phyloP scores from a whole-genome alignment of 2,888 invertebrate genomes.

The Xylota sylvarum region DNA sequence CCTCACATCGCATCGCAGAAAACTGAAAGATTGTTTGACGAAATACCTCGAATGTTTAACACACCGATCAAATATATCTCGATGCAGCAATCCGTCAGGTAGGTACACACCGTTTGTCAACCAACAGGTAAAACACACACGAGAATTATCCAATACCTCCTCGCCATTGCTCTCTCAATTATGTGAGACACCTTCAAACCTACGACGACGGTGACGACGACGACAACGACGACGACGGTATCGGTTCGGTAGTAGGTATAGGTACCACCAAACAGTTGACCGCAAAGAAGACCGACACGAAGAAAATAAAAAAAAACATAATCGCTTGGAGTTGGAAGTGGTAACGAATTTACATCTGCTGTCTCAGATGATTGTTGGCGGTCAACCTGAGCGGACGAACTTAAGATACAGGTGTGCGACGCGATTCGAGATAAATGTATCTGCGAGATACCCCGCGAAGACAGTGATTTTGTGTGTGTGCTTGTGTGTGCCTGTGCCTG shows the following conservation, averaged over 20 bases:
- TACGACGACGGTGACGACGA: constrained; percentile 5
- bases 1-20: background rate
- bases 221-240: background rate
- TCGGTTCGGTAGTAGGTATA: background rate
- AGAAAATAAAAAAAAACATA: constrained; percentile 51
- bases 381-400: constrained; percentile 65
- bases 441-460: constrained; percentile 30
- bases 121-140: constrained; percentile 18
- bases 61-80: constrained; percentile 9
- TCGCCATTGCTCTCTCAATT: constrained; percentile 39
- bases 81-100: constrained; percentile 23
- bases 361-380: constrained; percentile 74
- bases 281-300: constrained; percentile 52
- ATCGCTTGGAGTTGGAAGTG: constrained; percentile 43
- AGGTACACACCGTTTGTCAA: background rate
- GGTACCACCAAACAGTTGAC: constrained; percentile 38
- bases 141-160: constrained; percentile 51
- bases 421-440: constrained; percentile 32
- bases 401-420: constrained; percentile 30
- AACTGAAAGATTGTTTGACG: constrained; percentile 22
- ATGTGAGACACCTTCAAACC: constrained; percentile 54
- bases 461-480: constrained; percentile 24
- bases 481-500: background rate
- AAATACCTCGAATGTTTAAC: constrained; percentile 21
- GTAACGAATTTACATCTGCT: constrained; percentile 71